phyloP scores from a whole-genome alignment of 2,797 vertebrate species.

The Thalassophryne amazonica region DNA sequence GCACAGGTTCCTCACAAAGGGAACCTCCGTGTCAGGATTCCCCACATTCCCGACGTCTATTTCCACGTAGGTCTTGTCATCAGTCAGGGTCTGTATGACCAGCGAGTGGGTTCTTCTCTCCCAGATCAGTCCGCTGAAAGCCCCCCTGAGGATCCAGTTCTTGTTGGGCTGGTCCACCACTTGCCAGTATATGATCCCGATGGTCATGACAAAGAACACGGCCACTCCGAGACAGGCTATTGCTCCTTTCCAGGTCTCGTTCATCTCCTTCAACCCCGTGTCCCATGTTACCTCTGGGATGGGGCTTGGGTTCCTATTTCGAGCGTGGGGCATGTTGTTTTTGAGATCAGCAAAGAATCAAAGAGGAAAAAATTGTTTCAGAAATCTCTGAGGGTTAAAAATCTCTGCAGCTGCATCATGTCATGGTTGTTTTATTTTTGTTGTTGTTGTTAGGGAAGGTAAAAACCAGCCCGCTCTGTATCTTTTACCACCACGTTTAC shows the following conservation, averaged over 20 bases:
- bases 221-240: conserved; percentile 89
- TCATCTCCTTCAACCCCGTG: conserved; percentile 87
- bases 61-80: conserved; percentile 81
- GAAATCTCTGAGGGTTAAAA: conserved; percentile 60
- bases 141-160: conserved; percentile 90
- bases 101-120: conserved; percentile 85
- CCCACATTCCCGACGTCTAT: conserved; percentile 82
- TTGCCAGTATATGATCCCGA: conserved; percentile 95
- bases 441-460: conserved; percentile 48
- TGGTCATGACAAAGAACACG: conserved; percentile 92
- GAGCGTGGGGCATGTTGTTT: conserved; percentile 82
- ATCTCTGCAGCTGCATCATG: conserved; percentile 66
- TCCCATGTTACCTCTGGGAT: conserved; percentile 87
- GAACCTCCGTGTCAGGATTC: conserved; percentile 78
- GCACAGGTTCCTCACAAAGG: conserved; percentile 86
- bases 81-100: conserved; percentile 82
- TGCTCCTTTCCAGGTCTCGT: conserved; percentile 91
- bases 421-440: too few species aligned
- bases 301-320: conserved; percentile 82
- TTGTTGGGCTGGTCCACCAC: conserved; percentile 90
- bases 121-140: conserved; percentile 86
- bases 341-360: conserved; percentile 63
- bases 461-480: conserved; percentile 43
- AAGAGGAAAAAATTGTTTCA: conserved; percentile 59
- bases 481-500: conserved; percentile 35